Base-by-base conservation (phyloP, 2,113 vertebrate genomes). In the Dicaeum eximium region DNA sequence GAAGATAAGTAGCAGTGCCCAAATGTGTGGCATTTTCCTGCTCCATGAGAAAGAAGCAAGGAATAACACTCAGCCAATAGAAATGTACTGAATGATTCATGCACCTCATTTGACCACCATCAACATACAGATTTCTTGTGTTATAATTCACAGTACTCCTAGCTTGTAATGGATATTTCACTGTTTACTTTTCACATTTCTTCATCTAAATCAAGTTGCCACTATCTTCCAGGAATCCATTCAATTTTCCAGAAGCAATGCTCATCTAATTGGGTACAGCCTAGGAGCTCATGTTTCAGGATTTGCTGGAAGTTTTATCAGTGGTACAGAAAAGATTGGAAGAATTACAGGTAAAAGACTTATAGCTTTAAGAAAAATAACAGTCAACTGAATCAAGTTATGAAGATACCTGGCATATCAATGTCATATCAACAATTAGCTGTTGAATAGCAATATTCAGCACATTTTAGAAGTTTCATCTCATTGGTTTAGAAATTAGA, bases 181-280 rank as follows among this genome's bases (percentile, higher is more conserved):
- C 42, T 24, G 17, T 61, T 81, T 58, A 61, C 24, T 78, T 57
- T 58, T 77, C 38, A 54, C 9, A 62, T 91, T 85, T 77, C 62
- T 65, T 66, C 44, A 45, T 28, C 15, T 82, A 67, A 84, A 90
- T 54, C 58, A 50, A 70, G 53, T 24, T 57, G 33, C 53, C 19
- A 5, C 80, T 97, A 7, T 96, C 96, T 98, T 97, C 67, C 97
- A 99, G 99, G 98, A 98, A 74, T 94, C 97, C 15, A 87, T 94
- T 92, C 96, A 97, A 11, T 98, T 98, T 92, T 97, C 99, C 90
- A 95, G 96, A 66, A 98, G 96, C 92, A 98, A 98, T 7, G 98
- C 93, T 90, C 99, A 99, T 95, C 96, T 99, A 90, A 99, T 99
- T 69, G 99, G 99, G 50, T 99, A 99, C 97, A 99, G 99, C 97